Base-by-base conservation (phyloP, 2,113 vertebrate genomes). In the Leptobrachium ailaonicum region DNA sequence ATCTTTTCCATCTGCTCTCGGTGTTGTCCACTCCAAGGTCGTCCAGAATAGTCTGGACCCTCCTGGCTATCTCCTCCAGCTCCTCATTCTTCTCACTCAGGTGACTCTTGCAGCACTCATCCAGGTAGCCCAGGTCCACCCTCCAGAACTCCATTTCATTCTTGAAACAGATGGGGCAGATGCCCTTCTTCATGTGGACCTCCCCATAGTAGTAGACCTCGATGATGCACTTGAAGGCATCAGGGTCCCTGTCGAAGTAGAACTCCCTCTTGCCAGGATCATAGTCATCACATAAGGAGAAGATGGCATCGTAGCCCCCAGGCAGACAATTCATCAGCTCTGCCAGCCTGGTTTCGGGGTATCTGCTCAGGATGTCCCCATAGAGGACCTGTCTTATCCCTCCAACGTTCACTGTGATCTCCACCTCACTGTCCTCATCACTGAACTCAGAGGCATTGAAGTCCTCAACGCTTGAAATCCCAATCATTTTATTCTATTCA, bases 71-170 rank as follows among this genome's bases (percentile, higher is more conserved):
- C 87, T 99, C 98, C 42, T 92, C 93, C 83, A 99, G 86, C 88
- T 99, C 97, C 71, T 96, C 95, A 10, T 94, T 96, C 85, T 98
- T 99, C 88, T 99, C 98, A 50, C 87, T 94, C 74, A 98, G 85
- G 82, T 96, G 93, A 84, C 95, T 95, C 84, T 95, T 97, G 84
- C 98, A 99, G 76, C 98, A 99, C 56, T 98, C 96, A 47, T 99
- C 98, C 82, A 99, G 84, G 83, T 94, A 96, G 82, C 90, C 91
- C 62, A 93, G 90, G 86, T 99, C 97, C 75, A 99, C 96, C 90
- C 95, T 98, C 98, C 98, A 99, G 89, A 98, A 99, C 83, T 99
- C 97, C 95, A 99, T 97, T 86, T 99, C 98, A 82, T 95, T 96
- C 85, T 96, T 93, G 90, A 99, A 99, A 83, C 98, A 99, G 76